Evolutionary conservation across 2,888 invertebrate species (phyloP).

Genomic region (Dicycla oo): DNA sequence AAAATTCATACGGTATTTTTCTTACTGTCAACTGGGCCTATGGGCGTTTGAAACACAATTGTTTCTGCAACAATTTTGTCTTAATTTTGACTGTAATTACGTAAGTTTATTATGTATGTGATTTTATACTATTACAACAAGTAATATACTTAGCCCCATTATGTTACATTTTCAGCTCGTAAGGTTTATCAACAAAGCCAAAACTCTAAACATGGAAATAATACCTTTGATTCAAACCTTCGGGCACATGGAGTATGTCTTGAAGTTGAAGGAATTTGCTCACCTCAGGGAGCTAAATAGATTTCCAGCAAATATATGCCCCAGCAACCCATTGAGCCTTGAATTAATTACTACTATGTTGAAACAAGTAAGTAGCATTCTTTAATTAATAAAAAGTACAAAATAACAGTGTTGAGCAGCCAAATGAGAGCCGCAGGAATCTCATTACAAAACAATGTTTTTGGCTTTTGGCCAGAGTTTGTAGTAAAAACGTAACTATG

Average conservation of each 20-base stretch:
- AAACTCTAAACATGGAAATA: constrained; percentile 91
- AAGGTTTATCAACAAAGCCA: constrained; percentile 83
- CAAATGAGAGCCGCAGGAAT: background rate
- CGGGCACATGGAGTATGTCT: constrained; percentile 95
- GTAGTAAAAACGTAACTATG: background rate
- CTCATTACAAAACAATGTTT: background rate
- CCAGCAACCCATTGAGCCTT: constrained; percentile 90
- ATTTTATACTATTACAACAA: background rate
- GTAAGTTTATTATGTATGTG: background rate
- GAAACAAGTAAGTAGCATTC: constrained; percentile 89
- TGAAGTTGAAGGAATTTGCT: constrained; percentile 93
- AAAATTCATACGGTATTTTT: too few relatives aligned
- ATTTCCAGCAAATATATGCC: constrained; percentile 93
- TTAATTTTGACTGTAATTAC: too few relatives aligned
- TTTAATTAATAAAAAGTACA: background rate
- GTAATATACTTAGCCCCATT: too few relatives aligned
- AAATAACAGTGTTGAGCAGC: background rate
- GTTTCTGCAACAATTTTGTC: too few relatives aligned
- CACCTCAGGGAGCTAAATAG: constrained; percentile 92
- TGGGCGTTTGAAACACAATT: too few relatives aligned
- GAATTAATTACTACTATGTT: constrained; percentile 92
- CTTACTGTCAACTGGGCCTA: too few relatives aligned
- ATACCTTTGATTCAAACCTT: constrained; percentile 96
- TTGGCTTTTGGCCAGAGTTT: background rate
- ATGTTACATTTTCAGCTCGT: constrained; percentile 74